A percentile compares a stretch with the other conserved stretches of the same genome.
phyloP scores from a whole-genome alignment of 2,113 vertebrate genomes.

The Coturnix japonica region DNA sequence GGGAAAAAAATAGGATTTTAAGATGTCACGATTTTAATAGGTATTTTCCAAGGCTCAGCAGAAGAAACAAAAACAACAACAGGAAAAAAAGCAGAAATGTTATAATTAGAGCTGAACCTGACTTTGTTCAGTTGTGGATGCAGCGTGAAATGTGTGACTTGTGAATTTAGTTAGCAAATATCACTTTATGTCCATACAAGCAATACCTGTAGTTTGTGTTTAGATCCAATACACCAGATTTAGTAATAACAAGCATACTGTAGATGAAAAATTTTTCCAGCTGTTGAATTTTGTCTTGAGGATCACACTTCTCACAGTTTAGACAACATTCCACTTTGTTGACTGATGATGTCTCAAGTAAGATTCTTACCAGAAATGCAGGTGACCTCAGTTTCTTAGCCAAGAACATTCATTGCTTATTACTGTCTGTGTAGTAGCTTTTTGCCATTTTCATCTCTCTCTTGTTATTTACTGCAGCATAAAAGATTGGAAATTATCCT shows the following conservation, averaged over 20 bases:
- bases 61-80: neutral
- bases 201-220: neutral
- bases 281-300: neutral
- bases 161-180: neutral
- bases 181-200: neutral
- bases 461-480: neutral
- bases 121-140: neutral
- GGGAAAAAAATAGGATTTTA: neutral
- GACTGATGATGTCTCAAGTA: neutral
- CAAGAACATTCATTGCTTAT: neutral
- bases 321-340: neutral
- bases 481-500: neutral
- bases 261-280: neutral
- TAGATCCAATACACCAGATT: neutral
- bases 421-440: neutral
- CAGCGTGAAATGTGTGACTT: neutral
- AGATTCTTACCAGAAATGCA: neutral
- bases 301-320: neutral
- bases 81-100: neutral
- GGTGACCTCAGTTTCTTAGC: neutral
- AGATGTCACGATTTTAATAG: neutral
- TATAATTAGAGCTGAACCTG: neutral
- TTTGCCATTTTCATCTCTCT: neutral
- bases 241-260: neutral
- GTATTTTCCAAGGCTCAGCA: neutral